phyloP scores from a whole-genome alignment of 2,113 vertebrate genomes.

The Ornithorhynchus anatinus region DNA sequence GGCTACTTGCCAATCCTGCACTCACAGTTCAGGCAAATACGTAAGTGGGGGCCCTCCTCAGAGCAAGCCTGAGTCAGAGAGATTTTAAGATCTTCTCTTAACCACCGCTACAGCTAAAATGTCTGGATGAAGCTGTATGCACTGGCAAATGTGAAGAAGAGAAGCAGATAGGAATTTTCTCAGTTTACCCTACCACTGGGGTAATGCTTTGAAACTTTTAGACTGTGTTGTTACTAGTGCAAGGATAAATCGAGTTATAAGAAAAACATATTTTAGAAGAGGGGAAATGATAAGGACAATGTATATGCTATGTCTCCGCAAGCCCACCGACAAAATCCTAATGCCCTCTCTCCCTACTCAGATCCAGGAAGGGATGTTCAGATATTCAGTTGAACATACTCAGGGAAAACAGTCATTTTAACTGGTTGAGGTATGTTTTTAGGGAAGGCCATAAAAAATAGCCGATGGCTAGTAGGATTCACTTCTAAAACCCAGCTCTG shows the following conservation, averaged over 20 bases:
- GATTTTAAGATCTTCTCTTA: not conserved
- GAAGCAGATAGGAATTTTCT: slow-evolving; percentile 10
- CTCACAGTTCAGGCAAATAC: not conserved
- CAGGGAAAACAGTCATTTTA: slow-evolving; percentile 14
- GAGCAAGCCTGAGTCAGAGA: not conserved
- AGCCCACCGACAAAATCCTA: not conserved
- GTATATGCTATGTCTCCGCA: too few relatives aligned
- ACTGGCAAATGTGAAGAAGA: not conserved
- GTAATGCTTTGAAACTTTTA: slow-evolving; percentile 7
- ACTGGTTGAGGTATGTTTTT: not conserved
- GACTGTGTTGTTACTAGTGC: too few relatives aligned
- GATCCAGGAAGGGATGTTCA: not conserved
- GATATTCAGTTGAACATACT: not conserved
- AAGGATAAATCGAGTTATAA: too few relatives aligned
- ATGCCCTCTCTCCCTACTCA: not conserved
- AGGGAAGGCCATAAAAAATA: not conserved
- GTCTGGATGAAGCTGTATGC: not conserved
- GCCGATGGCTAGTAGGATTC: slow-evolving; percentile 20
- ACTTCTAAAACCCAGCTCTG: too few relatives aligned
- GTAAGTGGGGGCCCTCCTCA: not conserved
- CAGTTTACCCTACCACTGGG: not conserved
- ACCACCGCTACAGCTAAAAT: not conserved
- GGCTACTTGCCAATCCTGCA: not conserved
- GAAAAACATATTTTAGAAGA: too few relatives aligned
- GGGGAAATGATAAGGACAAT: too few relatives aligned